Evolutionary conservation across 1,140 invertebrate genomes (phyloP).

Genomic region (Grapholita molesta): DNA sequence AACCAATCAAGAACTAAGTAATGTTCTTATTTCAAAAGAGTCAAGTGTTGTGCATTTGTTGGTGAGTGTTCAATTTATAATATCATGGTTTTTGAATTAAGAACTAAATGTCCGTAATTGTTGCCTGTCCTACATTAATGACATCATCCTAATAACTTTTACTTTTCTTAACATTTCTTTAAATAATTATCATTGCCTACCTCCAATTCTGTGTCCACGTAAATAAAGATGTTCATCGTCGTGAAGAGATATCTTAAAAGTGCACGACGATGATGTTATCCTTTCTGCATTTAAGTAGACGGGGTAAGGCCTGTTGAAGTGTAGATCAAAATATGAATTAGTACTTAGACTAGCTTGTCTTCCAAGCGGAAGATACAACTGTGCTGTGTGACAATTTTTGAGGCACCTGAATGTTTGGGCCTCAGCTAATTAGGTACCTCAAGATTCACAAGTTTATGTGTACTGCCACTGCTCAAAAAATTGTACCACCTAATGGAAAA

Average conservation of each 20-base stretch:
- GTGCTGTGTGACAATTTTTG: background rate
- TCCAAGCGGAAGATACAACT: background rate
- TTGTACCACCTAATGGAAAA: background rate
- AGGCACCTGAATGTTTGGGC: too few relatives aligned
- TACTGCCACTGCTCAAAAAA: background rate
- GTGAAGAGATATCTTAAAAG: background rate
- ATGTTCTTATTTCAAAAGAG: too few relatives aligned
- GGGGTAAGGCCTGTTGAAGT: background rate
- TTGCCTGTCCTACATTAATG: too few relatives aligned
- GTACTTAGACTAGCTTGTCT: background rate
- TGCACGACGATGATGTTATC: background rate
- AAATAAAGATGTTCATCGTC: background rate
- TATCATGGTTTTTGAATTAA: too few relatives aligned
- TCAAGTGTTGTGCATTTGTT: too few relatives aligned
- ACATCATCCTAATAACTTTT: too few relatives aligned
- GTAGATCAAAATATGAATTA: background rate
- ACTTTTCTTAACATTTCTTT: too few relatives aligned
- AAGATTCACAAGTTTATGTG: background rate
- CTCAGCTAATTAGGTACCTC: too few relatives aligned
- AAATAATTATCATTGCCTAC: too few relatives aligned
- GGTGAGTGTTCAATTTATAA: too few relatives aligned
- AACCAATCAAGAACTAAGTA: too few relatives aligned
- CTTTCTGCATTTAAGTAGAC: background rate
- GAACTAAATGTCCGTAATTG: too few relatives aligned
- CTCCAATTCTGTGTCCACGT: background rate